These are phyloP conservation scores for Polypterus bichir DNA, from an alignment of 2,113 vertebrate species.

Conservation along the genomic window DNA sequence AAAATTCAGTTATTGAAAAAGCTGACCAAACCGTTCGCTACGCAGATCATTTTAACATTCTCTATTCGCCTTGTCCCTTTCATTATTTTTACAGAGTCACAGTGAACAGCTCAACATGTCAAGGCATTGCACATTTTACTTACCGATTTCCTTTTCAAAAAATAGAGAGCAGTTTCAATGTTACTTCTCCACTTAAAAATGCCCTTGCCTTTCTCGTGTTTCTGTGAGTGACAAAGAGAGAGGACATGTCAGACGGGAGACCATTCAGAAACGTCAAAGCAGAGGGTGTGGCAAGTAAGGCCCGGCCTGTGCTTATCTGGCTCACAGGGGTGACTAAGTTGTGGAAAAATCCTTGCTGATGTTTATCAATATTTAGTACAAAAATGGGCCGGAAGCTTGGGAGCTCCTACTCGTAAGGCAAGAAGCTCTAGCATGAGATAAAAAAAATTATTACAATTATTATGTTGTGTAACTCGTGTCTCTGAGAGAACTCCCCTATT, in stretches of 20 bases:
- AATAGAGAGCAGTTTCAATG: slow-evolving; percentile 75
- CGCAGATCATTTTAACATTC: slow-evolving; percentile 14
- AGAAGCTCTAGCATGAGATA: no score
- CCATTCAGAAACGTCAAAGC: no score
- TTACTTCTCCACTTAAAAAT: slow-evolving; percentile 82
- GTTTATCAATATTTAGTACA: no score
- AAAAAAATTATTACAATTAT: no score
- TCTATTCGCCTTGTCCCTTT: neutral
- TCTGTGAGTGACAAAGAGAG: slow-evolving; percentile 43
- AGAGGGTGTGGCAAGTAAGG: no score
- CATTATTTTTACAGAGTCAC: neutral
- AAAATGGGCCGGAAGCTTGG: no score
- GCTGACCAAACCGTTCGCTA: slow-evolving; percentile 11
- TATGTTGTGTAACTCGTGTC: no score
- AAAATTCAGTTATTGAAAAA: slow-evolving; percentile 15
- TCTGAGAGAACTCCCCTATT: no score
- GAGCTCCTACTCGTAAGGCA: no score
- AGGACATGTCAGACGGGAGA: neutral
- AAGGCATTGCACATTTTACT: slow-evolving; percentile 28
- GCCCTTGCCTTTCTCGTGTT: slow-evolving; percentile 72
- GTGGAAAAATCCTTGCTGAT: no score
- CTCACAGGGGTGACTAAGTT: no score
- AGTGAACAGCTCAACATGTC: neutral
- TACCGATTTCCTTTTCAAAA: slow-evolving; percentile 77
- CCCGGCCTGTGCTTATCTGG: no score